Percentiles rank a stretch among this genome's conserved stretches.
Evolutionary conservation across 92 coral and sea anemone genomes (phyloP).

Genomic region (Metridium senile): DNA sequence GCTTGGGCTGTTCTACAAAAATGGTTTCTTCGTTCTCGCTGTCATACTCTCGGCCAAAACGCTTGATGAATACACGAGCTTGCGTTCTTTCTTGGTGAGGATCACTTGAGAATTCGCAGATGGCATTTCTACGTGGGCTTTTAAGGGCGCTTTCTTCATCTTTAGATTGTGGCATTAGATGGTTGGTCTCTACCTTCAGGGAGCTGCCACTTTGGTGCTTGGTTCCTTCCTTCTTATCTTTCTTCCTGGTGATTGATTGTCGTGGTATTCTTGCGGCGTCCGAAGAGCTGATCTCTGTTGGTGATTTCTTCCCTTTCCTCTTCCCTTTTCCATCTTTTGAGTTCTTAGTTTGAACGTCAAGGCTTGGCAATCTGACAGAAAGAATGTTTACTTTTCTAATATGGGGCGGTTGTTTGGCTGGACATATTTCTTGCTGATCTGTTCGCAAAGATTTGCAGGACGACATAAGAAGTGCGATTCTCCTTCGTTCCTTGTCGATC

Average conservation of each 20-base stretch:
- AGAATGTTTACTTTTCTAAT: background rate
- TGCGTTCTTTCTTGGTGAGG: background rate
- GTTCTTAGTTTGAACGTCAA: background rate
- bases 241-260: background rate
- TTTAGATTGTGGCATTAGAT: background rate
- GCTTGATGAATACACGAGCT: background rate
- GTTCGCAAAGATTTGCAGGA: background rate
- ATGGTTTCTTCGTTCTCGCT: background rate
- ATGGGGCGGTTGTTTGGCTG: background rate
- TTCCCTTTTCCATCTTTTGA: background rate
- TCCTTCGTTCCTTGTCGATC: background rate
- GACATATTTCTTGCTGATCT: too few species aligned
- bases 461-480: background rate
- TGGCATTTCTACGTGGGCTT: background rate
- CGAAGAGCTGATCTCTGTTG: background rate
- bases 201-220: too few species aligned
- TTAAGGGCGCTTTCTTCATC: background rate
- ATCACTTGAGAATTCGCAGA: background rate
- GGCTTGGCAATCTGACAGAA: background rate
- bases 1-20: background rate
- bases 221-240: background rate
- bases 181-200: background rate
- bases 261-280: background rate
- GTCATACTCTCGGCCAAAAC: background rate
- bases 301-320: background rate